These are phyloP conservation scores for Pollimyrus isidori DNA, from an alignment of 2,113 vertebrate species.

Conservation along the genomic window DNA sequence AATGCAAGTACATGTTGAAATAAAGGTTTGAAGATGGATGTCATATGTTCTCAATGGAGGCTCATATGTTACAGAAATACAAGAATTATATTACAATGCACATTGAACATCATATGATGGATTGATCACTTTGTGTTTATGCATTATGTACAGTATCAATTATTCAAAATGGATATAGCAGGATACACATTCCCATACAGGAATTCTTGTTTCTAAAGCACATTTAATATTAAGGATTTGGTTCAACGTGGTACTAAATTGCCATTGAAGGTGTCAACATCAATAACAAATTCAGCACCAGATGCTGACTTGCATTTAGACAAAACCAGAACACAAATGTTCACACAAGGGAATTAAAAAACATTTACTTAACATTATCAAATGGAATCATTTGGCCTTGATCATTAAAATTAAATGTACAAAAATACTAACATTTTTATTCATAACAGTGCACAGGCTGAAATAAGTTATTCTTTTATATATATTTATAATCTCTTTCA, in stretches of 20 bases:
- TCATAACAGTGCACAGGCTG: slow-evolving; percentile 8
- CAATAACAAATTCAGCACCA: background rate
- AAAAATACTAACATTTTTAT: slow-evolving; percentile 20
- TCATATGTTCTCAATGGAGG: background rate
- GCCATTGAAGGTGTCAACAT: background rate
- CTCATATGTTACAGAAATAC: background rate
- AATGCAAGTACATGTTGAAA: background rate
- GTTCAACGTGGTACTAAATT: background rate
- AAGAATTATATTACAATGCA: background rate
- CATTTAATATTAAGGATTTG: slow-evolving; percentile 6
- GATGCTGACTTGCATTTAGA: slow-evolving; percentile 1
- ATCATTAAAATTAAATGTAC: slow-evolving; percentile 16
- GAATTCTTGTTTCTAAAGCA: background rate
- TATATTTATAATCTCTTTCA: background rate
- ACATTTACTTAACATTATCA: background rate
- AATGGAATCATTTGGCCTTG: background rate
- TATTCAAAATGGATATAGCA: background rate
- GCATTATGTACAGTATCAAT: background rate
- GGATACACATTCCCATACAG: background rate
- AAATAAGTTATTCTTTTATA: slow-evolving; percentile 10
- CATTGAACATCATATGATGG: background rate
- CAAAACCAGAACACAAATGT: slow-evolving; percentile 4
- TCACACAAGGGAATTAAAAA: background rate
- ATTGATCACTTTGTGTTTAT: background rate
- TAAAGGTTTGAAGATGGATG: background rate